A percentile compares a stretch with the other conserved stretches of the same genome.
These are phyloP conservation scores for Drosophila maculinotata DNA, from an alignment of 2,888 invertebrate genomes.

Conservation along the genomic window DNA sequence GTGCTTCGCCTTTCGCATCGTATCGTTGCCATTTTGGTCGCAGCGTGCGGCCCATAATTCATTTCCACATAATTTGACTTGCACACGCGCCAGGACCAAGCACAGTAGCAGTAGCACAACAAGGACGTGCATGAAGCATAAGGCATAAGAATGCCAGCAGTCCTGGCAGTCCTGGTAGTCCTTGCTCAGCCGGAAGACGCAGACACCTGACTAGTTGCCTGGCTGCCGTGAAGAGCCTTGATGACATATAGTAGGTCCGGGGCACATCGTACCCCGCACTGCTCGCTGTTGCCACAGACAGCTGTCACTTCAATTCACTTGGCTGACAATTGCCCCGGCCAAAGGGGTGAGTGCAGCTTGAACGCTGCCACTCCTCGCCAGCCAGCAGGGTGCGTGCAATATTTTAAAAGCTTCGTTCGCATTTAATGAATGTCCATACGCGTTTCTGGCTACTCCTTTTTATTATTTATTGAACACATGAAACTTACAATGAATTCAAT, in stretches of 20 bases:
- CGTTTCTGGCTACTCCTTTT: constrained; percentile 7
- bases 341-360: too few species aligned
- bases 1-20: not conserved
- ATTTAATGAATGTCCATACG: constrained; percentile 50
- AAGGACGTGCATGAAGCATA: not conserved
- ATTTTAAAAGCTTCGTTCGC: constrained; percentile 50
- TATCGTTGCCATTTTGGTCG: constrained; percentile 20
- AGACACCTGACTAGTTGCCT: constrained; percentile 37
- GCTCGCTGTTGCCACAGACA: constrained; percentile 40
- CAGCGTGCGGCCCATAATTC: constrained; percentile 64
- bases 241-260: constrained; percentile 2
- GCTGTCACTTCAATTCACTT: constrained; percentile 53
- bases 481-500: constrained; percentile 47
- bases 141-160: not conserved
- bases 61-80: constrained; percentile 77
- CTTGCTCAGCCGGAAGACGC: constrained; percentile 11
- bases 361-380: not conserved
- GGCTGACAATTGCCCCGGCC: constrained; percentile 9
- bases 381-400: constrained; percentile 10
- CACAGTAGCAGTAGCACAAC: constrained; percentile 4
- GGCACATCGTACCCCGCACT: not conserved
- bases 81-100: constrained; percentile 52
- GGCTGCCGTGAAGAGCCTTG: constrained; percentile 8
- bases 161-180: too few species aligned
- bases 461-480: constrained; percentile 37